phyloP scores from a whole-genome alignment of 2,888 invertebrate genomes.

The Leptogaster cylindrica region DNA sequence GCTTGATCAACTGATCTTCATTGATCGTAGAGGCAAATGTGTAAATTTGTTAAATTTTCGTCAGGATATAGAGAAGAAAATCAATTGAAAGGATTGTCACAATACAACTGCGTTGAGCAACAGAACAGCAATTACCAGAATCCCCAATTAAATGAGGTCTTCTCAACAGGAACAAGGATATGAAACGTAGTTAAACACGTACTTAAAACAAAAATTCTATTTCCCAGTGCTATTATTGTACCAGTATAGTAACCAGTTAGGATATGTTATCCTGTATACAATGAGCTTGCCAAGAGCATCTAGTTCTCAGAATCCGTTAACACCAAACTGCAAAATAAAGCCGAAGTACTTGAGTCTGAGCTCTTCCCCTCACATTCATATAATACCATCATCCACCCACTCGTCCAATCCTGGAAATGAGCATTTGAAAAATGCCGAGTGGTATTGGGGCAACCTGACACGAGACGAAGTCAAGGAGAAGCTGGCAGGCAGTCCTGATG shows the following conservation, averaged over 20 bases:
- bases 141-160: too few relatives aligned
- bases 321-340: not conserved
- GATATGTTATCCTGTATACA: constrained; percentile 2
- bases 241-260: not conserved
- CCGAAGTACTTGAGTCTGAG: constrained; percentile 13
- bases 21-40: not conserved
- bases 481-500: constrained; percentile 88
- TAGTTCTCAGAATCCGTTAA: constrained; percentile 2
- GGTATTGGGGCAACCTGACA: constrained; percentile 97
- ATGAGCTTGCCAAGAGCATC: constrained; percentile 15
- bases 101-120: too few relatives aligned
- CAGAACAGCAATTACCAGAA: too few relatives aligned
- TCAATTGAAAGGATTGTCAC: too few relatives aligned
- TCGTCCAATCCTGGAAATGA: constrained; percentile 46
- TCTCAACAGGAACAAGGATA: not conserved
- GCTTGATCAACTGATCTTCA: constrained; percentile 3
- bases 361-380: not conserved
- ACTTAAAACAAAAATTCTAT: not conserved
- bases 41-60: not conserved
- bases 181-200: not conserved
- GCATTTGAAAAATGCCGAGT: constrained; percentile 66
- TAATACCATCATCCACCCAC: constrained; percentile 20
- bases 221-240: not conserved
- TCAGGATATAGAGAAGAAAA: too few relatives aligned
- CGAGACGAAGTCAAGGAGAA: constrained; percentile 93